Percentiles rank a stretch among this genome's conserved stretches.
These are phyloP conservation scores for Thelaira solivaga DNA, from an alignment of 2,888 invertebrate species.

Conservation along the genomic window DNA sequence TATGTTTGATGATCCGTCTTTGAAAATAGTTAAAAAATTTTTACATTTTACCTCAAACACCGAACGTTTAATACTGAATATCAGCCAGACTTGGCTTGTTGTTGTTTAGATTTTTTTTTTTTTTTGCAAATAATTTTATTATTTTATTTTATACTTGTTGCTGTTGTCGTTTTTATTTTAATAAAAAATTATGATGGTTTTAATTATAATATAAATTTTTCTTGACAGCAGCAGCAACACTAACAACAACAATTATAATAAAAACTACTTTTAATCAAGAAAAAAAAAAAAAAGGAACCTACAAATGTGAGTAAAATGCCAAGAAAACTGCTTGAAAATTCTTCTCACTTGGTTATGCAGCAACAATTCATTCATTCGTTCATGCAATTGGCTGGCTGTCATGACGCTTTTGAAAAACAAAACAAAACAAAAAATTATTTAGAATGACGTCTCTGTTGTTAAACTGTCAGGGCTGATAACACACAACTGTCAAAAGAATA, in stretches of 20 bases:
- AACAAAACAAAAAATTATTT: not conserved
- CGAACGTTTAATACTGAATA: conserved; percentile 50
- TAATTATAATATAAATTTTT: conserved; percentile 58
- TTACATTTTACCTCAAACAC: conserved; percentile 43
- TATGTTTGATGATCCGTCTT: too few species aligned
- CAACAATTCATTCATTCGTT: conserved; percentile 23
- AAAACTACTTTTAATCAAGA: not conserved
- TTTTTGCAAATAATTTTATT: conserved; percentile 32
- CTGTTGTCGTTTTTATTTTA: conserved; percentile 25
- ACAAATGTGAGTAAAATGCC: not conserved
- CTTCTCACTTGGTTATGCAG: conserved; percentile 16
- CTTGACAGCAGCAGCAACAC: conserved; percentile 1
- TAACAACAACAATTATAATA: not conserved
- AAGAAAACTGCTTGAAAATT: conserved; percentile 15
- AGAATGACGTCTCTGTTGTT: conserved; percentile 54
- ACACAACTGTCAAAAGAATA: conserved; percentile 39
- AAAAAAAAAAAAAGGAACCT: not conserved
- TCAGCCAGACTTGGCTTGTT: too few species aligned
- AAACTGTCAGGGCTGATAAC: conserved; percentile 54
- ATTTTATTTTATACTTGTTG: conserved; percentile 27
- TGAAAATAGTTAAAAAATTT: not conserved
- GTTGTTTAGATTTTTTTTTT: conserved; percentile 42
- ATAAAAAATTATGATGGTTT: conserved; percentile 61
- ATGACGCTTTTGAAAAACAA: conserved; percentile 47
- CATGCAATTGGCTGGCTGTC: not conserved